phyloP scores from a whole-genome alignment of 2,888 invertebrate species.

The Acanthosepion lycidas region DNA sequence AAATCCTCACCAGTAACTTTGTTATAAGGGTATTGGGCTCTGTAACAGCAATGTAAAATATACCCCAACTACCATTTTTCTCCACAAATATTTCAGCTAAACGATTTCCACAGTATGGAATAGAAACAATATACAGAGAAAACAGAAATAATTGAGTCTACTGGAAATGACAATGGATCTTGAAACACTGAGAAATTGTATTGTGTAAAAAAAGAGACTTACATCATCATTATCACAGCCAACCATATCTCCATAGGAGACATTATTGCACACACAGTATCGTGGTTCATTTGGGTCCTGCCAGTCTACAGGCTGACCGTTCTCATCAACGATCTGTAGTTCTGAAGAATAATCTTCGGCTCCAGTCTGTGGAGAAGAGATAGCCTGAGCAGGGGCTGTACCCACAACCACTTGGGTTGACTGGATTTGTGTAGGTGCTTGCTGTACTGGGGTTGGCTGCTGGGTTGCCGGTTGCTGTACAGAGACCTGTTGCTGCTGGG shows the following conservation, averaged over 20 bases:
- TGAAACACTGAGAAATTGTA: not conserved
- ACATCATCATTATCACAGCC: conserved; percentile 98
- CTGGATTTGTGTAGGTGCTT: conserved; percentile 64
- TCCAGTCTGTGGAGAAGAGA: conserved; percentile 76
- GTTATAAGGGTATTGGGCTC: no score
- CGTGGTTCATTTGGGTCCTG: conserved; percentile 96
- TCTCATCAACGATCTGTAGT: conserved; percentile 68
- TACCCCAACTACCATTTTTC: no score
- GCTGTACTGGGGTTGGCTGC: conserved; percentile 54
- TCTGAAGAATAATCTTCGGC: conserved; percentile 63
- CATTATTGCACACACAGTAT: conserved; percentile 97
- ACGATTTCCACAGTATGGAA: no score
- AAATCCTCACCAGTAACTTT: no score
- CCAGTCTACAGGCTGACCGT: conserved; percentile 81
- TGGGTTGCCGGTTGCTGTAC: not conserved
- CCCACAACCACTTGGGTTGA: conserved; percentile 75
- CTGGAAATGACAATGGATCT: no score
- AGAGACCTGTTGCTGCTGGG: conserved; percentile 45
- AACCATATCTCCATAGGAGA: conserved; percentile 98
- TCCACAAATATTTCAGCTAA: no score
- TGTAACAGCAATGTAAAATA: no score
- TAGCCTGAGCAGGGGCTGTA: conserved; percentile 54
- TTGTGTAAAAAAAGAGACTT: conserved; percentile 74
- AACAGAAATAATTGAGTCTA: no score
- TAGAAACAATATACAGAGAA: no score